phyloP scores from a whole-genome alignment of 1,140 invertebrate genomes.

The Adelges cooleyi region DNA sequence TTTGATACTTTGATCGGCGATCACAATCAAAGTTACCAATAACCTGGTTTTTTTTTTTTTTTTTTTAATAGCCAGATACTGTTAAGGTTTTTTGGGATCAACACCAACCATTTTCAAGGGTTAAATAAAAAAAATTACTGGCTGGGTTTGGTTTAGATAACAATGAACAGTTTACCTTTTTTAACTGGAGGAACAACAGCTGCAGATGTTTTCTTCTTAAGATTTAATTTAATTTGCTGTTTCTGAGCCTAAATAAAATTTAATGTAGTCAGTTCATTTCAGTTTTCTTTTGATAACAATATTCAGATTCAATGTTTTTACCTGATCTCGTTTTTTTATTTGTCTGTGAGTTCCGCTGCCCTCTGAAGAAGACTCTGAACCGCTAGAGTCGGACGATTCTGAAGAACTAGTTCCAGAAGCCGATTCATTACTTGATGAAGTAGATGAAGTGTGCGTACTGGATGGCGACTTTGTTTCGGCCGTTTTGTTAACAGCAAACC shows the following conservation, averaged over 20 bases:
- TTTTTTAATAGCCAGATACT: too few species aligned
- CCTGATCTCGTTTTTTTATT: not conserved
- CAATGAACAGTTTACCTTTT: not conserved
- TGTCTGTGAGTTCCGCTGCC: conserved; percentile 8
- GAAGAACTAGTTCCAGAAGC: conserved; percentile 7
- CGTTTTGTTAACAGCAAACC: not conserved
- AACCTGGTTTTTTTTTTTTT: too few species aligned
- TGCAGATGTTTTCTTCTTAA: conserved; percentile 6
- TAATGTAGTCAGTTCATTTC: not conserved
- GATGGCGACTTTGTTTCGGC: not conserved
- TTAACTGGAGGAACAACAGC: not conserved
- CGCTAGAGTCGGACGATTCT: conserved; percentile 26
- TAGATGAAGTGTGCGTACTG: conserved; percentile 5
- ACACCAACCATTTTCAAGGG: too few species aligned
- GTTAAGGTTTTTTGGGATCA: too few species aligned
- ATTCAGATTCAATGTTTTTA: too few species aligned
- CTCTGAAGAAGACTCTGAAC: conserved; percentile 30
- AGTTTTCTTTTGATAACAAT: too few species aligned
- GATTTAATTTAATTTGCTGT: not conserved
- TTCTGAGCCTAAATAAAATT: not conserved
- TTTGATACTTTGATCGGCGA: not conserved
- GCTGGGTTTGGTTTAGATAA: too few species aligned
- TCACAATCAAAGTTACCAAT: too few species aligned
- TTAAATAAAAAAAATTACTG: too few species aligned
- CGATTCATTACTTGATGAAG: conserved; percentile 18